Base-by-base conservation (phyloP, 1,140 invertebrate genomes). In the Magallana ariakensis region DNA sequence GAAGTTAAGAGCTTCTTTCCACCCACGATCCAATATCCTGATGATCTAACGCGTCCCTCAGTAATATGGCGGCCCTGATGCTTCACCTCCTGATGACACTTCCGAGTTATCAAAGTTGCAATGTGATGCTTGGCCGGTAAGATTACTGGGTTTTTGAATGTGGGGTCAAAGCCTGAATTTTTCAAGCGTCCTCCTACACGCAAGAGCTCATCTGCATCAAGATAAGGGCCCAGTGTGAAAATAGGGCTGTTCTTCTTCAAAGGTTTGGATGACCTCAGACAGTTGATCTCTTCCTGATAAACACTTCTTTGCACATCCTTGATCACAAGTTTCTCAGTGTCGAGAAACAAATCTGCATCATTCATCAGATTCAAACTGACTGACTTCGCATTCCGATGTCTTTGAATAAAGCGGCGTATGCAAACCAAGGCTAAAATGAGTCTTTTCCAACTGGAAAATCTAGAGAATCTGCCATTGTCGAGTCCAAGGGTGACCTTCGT, bases 141-240 rank as follows among this genome's bases (percentile, higher is more conserved):
- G 53, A 80, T 80, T 0, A 80, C n/a, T 15, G 80, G 80, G 53
- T 46, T 80, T 55, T 80, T 80, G 3, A 46, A 80, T 0, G n/a
- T 46, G 19, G 16, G 0, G 7, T 80, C 75, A 22, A 80, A 15
- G 33, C 22, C 1, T 13, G 75, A 80, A 53, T 46, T 15, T 54
- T 46, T 22, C n/a, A 92, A 62, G 5, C 90, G 66, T 80, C 26
- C 75, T 62, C 58, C 58, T 15, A 62, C 58, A 19, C 58, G 58
- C 13, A 62, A 19, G n/a, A 62, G 13, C 13, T 19, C 58, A 80
- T 83, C 26, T 53, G 33, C 75, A 53, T 80, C 75, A 53, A 80
- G 33, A 13, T 53, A 80, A 53, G 22, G 75, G 53, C 46, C 26
- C 2, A 80, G 16, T 15, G 33, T 54, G 11, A 46, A 80, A 46